Conservation (phyloP, 2,113 vertebrate species). For the Toxotes jaculatrix region DNA sequence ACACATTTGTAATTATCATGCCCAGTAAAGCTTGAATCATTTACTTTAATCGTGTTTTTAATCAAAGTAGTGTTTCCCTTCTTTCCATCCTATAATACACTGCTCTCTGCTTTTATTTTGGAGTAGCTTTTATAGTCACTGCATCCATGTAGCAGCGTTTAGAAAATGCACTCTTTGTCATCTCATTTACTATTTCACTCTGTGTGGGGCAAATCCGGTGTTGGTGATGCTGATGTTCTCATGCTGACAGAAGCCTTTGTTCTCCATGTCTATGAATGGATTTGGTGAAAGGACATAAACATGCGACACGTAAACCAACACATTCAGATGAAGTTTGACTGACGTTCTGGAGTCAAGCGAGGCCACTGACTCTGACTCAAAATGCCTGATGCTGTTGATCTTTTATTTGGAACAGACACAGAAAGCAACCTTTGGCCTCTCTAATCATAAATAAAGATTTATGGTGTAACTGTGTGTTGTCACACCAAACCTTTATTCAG, state of each 20-base stretch:
- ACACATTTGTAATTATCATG: background rate
- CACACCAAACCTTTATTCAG: conserved; percentile 19
- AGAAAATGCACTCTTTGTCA: no score
- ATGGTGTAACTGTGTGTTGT: background rate
- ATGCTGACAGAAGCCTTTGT: background rate
- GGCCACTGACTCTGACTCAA: background rate
- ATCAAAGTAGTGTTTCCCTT: background rate
- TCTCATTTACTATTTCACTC: background rate
- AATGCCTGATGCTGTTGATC: rapidly evolving
- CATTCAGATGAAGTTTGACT: background rate
- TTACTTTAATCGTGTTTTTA: rapidly evolving
- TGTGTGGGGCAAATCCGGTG: background rate
- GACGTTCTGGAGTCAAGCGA: background rate
- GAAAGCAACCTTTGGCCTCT: conserved; percentile 6
- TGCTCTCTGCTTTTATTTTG: rapidly evolving
- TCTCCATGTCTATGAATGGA: background rate
- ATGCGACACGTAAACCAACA: background rate
- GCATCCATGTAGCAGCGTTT: background rate
- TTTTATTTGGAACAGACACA: background rate
- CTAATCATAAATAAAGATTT: background rate
- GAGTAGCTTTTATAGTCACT: background rate
- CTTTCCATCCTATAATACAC: background rate
- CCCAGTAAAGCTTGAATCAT: background rate
- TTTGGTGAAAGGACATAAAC: background rate
- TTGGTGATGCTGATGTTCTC: no score